Conservation (phyloP, 2,113 vertebrate species). For the Carassius carassius region DNA sequence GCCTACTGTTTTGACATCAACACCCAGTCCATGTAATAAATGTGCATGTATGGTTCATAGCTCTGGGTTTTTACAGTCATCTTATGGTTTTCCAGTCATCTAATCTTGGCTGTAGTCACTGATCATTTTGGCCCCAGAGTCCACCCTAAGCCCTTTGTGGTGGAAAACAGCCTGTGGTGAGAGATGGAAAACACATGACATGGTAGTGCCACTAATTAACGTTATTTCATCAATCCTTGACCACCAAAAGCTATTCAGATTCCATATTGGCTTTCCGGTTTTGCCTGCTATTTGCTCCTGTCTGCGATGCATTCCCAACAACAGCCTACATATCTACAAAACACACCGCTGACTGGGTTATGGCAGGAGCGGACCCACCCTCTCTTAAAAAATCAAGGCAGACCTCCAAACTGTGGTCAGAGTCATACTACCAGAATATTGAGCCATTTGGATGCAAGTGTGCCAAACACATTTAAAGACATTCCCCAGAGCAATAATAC, state of each 20-base stretch:
- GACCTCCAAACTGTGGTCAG: conserved; percentile 60
- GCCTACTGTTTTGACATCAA: conserved; percentile 21
- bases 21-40: conserved; percentile 26
- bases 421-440: conserved; percentile 56
- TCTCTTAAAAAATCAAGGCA: conserved; percentile 59
- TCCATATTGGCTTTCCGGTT: conserved; percentile 72
- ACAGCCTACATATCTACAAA: conserved; percentile 54
- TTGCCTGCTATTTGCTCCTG: conserved; percentile 59
- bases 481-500: conserved; percentile 60
- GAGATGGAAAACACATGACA: conserved; percentile 69
- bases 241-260: conserved; percentile 63
- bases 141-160: conserved; percentile 54
- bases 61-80: conserved; percentile 15
- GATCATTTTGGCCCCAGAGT: conserved; percentile 48
- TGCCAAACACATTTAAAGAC: conserved; percentile 64
- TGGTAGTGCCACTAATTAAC: conserved; percentile 68
- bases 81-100: conserved; percentile 58
- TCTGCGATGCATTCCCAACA: conserved; percentile 65
- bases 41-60: conserved; percentile 28
- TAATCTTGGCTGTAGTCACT: conserved; percentile 58
- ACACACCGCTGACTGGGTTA: conserved; percentile 53
- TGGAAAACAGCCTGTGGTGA: conserved; percentile 61
- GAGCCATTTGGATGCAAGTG: conserved; percentile 56
- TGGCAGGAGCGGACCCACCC: conserved; percentile 49
- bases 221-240: conserved; percentile 68